Base-by-base conservation (phyloP, 2,888 invertebrate genomes). In the Epicampocera succincta region DNA sequence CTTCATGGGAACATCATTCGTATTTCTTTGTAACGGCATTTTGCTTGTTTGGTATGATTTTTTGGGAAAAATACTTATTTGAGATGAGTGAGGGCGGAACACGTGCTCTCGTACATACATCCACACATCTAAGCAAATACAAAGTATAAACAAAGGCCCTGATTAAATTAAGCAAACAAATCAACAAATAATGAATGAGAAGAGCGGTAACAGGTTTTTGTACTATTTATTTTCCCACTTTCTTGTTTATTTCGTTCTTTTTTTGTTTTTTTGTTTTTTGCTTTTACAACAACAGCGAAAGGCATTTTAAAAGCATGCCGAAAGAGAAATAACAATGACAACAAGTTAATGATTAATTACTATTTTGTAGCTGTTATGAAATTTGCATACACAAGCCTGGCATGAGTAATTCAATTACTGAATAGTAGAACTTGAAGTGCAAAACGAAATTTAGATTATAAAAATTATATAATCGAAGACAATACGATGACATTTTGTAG, bases 261-360 rank as follows among this genome's bases (percentile, higher is more conserved):
- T n/a, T n/a, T n/a, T n/a, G n/a, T n/a, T n/a, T 63, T 61, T 46
- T 17, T 17, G 12, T 54, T 66, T 66, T 50, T 48, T 13, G 5
- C 13, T 15, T 19, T 66, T 52, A 40, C n/a, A 21, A n/a, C n/a
- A 66, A 40, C 3, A 25, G 17, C 48, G 46, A 17, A 17, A 65
- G 4, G 11, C 12, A 68, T 25, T 54, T 40, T 63, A 25, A 46
- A 46, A 15, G 44, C 46, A 29, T 63, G 17, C 29, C 46, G 33
- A 25, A 46, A 65, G 33, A 48, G 63, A 74, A 56, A 65, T 29
- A 17, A 15, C 8, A 8, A 17, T 50, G 58, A 75, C 75, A 75
- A 52, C 50, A 60, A 60, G 66, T 75, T 58, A 75, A 68, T 75
- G 75, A 75, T 75, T 68, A 75, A 75, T 75, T 75, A 68, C 75